phyloP scores from a whole-genome alignment of 2,113 vertebrate species.

The Rhabdornis inornatus region DNA sequence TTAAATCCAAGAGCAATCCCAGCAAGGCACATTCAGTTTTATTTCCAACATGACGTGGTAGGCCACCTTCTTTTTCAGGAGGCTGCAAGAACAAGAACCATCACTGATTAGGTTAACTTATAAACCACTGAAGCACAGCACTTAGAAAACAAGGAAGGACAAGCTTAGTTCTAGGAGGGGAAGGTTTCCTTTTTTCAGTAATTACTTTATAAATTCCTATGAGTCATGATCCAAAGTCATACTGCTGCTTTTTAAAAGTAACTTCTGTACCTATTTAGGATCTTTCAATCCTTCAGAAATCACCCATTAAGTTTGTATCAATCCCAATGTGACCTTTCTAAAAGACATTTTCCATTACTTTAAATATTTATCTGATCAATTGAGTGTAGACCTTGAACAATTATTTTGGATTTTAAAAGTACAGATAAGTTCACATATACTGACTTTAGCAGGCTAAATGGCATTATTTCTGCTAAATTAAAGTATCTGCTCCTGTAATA shows the following conservation, averaged over 20 bases:
- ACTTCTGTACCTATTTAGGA: not conserved
- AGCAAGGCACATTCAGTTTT: conserved; percentile 99
- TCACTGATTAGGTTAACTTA: not conserved
- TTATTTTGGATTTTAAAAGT: not conserved
- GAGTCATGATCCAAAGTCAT: not conserved
- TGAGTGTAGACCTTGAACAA: not conserved
- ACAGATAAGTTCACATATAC: not conserved
- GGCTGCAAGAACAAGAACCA: conserved; percentile 74
- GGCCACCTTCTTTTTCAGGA: conserved; percentile 97
- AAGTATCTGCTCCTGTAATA: not conserved
- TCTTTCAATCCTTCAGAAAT: not conserved
- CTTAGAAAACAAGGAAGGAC: not conserved
- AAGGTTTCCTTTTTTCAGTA: not conserved
- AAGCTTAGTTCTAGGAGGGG: not conserved
- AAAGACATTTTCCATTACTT: not conserved
- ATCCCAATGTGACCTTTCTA: not conserved
- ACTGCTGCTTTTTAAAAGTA: not conserved
- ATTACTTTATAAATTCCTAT: not conserved
- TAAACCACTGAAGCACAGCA: not conserved
- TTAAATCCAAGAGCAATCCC: conserved; percentile 90
- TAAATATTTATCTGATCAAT: not conserved
- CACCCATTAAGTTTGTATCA: not conserved
- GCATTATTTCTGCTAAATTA: not conserved
- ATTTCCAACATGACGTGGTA: conserved; percentile 96
- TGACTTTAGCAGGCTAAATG: not conserved